Evolutionary conservation across 2,113 vertebrate species (phyloP).

Genomic region (Hylia prasina): DNA sequence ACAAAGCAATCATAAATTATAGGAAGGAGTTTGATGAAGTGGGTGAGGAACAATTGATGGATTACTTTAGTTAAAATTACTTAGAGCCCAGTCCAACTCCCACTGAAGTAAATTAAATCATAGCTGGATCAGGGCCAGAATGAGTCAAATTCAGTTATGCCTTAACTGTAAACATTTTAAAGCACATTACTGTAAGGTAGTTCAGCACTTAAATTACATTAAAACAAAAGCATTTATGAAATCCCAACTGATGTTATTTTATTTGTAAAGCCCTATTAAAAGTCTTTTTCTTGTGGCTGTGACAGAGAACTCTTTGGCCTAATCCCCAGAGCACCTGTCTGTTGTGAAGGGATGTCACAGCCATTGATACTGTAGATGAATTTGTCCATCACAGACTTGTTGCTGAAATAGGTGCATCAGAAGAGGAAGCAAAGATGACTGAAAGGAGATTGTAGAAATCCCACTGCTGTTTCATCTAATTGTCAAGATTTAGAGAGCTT

Average conservation of each 20-base stretch:
- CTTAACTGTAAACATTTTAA: conserved; percentile 35
- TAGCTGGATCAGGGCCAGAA: not conserved
- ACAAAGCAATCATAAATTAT: not conserved
- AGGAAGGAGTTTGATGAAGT: conserved; percentile 12
- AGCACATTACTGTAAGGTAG: not conserved
- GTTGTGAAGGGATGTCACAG: not conserved
- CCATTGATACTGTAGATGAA: not conserved
- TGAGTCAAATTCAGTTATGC: conserved; percentile 56
- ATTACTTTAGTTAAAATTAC: conserved; percentile 52
- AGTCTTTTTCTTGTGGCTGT: not conserved
- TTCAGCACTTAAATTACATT: not conserved
- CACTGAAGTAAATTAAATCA: conserved; percentile 49
- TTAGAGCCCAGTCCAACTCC: conserved; percentile 38
- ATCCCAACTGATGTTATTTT: not conserved
- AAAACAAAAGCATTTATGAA: not conserved
- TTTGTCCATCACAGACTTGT: not conserved
- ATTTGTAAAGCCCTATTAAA: not conserved
- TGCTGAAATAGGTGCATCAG: not conserved
- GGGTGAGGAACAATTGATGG: conserved; percentile 50
- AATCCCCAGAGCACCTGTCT: not conserved
- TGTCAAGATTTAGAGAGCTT: not conserved
- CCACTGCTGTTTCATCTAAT: not conserved
- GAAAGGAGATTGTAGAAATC: not conserved
- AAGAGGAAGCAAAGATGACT: not conserved
- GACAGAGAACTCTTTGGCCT: not conserved